Conservation (phyloP, 2,113 vertebrate species). For the Phaethon lepturus region DNA sequence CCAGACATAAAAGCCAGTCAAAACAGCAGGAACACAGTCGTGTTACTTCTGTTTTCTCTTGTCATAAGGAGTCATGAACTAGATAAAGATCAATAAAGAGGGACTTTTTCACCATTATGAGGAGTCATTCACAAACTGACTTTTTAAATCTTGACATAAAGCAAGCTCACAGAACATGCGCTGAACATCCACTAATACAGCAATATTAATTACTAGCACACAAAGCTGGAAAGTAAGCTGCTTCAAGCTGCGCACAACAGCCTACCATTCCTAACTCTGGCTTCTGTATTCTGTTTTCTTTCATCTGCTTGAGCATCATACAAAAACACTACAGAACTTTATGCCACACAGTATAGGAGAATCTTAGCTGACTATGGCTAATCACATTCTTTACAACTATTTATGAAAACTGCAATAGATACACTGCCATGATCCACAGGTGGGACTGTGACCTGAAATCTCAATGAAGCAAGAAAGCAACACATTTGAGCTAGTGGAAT, state of each 20-base stretch:
- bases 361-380: neutral
- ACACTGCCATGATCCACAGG: neutral
- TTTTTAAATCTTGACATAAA: neutral
- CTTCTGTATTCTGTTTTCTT: neutral
- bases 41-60: neutral
- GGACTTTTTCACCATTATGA: neutral
- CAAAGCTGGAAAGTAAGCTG: neutral
- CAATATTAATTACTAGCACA: neutral
- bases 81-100: neutral
- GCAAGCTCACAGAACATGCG: neutral
- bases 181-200: neutral
- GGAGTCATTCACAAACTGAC: neutral
- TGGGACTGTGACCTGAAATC: neutral
- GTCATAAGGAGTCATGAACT: neutral
- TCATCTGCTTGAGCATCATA: neutral
- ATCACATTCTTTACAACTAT: neutral
- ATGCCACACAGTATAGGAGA: neutral
- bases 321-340: neutral
- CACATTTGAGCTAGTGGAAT: neutral
- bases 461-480: neutral
- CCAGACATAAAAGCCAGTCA: neutral
- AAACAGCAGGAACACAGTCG: neutral
- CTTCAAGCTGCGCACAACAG: neutral
- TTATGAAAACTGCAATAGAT: neutral
- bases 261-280: neutral